Conservation (phyloP, 1,140 invertebrate species). For the Cyrtorhinus lividipennis region DNA sequence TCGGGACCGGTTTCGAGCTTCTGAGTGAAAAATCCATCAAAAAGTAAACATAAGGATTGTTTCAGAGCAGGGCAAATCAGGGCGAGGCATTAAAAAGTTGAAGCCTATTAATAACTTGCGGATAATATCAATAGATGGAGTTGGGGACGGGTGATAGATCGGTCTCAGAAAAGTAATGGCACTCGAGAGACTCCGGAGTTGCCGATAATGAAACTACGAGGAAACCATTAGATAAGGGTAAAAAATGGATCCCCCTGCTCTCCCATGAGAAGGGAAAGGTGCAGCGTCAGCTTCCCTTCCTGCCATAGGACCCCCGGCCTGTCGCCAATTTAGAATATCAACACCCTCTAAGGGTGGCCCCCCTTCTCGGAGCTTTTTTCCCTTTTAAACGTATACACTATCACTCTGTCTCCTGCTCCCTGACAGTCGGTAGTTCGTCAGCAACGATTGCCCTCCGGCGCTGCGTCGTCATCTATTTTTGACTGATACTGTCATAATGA, state of each 20-base stretch:
- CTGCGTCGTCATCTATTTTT: too few species aligned
- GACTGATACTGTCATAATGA: too few species aligned
- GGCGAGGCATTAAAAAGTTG: background rate
- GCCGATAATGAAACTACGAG: slow-evolving; percentile 16
- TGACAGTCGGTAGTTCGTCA: too few species aligned
- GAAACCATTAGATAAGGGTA: slow-evolving; percentile 21
- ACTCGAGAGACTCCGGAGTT: slow-evolving; percentile 11
- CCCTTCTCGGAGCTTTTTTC: background rate
- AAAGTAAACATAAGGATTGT: too few species aligned
- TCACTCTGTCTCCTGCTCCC: background rate
- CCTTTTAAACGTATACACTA: background rate
- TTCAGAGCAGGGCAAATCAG: too few species aligned
- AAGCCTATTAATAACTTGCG: slow-evolving; percentile 4
- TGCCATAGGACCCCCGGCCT: background rate
- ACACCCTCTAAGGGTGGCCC: background rate
- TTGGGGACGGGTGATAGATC: slow-evolving; percentile 6
- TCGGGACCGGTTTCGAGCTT: too few species aligned
- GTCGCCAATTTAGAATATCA: slow-evolving; percentile 14
- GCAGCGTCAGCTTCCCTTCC: slow-evolving; percentile 15
- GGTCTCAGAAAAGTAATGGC: slow-evolving; percentile 12
- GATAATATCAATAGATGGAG: slow-evolving; percentile 10
- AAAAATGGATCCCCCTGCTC: slow-evolving; percentile 16
- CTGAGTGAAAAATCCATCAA: too few species aligned
- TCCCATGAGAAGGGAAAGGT: background rate
- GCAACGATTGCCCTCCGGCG: too few species aligned